Percentiles rank a stretch among this genome's conserved stretches.
These are phyloP conservation scores for Leptogaster cylindrica DNA, from an alignment of 2,888 invertebrate species.

Conservation along the genomic window DNA sequence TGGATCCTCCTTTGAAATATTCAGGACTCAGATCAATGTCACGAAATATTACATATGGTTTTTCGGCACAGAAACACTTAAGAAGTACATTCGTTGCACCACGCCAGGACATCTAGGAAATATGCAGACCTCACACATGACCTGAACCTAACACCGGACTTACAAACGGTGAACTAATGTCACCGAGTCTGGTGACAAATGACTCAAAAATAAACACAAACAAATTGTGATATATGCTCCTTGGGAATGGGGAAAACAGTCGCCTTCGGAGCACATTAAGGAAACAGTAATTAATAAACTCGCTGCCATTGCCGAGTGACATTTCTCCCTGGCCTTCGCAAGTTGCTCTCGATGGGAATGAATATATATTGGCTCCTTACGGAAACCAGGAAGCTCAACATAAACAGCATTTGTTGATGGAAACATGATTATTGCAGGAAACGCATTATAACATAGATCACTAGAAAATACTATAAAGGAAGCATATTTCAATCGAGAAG, in stretches of 20 bases:
- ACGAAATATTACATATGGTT: no score
- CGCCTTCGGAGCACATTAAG: constrained; percentile 14
- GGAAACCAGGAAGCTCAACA: neutral
- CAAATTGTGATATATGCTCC: constrained; percentile 30
- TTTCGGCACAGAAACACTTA: no score
- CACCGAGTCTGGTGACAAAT: constrained; percentile 28
- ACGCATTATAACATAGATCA: no score
- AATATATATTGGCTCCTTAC: constrained; percentile 1
- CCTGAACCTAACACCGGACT: constrained; percentile 13
- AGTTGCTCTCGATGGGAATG: neutral
- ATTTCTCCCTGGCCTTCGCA: constrained; percentile 20
- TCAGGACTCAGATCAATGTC: no score
- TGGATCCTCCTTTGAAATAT: no score
- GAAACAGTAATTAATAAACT: constrained; percentile 28
- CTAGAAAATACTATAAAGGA: no score
- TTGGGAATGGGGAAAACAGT: constrained; percentile 11
- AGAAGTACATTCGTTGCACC: constrained; percentile 14
- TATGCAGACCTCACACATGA: constrained; percentile 30
- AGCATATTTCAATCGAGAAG: no score
- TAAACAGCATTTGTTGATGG: constrained; percentile 1
- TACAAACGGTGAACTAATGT: constrained; percentile 16
- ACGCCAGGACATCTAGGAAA: constrained; percentile 2
- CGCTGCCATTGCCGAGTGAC: constrained; percentile 19
- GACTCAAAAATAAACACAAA: constrained; percentile 32
- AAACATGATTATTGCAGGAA: no score